These are phyloP conservation scores for Istiophorus platypterus DNA, from an alignment of 2,113 vertebrate species.

Conservation along the genomic window DNA sequence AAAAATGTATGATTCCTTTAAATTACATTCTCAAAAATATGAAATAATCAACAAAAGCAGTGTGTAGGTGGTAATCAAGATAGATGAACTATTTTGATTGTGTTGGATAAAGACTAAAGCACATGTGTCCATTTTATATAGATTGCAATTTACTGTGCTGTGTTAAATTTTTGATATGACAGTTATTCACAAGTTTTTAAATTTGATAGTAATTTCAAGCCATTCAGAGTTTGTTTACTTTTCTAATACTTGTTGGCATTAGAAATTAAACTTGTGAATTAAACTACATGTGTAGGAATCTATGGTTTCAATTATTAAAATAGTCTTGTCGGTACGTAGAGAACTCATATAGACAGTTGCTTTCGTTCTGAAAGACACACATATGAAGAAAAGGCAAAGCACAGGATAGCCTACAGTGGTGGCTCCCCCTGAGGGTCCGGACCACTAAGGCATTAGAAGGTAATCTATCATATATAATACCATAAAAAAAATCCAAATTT, in stretches of 20 bases:
- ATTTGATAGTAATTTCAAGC: background rate
- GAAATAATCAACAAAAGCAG: background rate
- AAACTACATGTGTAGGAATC: background rate
- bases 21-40: background rate
- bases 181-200: background rate
- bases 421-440: no score
- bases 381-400: background rate
- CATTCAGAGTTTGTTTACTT: background rate
- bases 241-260: background rate
- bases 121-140: background rate
- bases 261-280: background rate
- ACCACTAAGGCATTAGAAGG: no score
- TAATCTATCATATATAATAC: no score
- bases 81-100: background rate
- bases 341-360: background rate
- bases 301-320: background rate
- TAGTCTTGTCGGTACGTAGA: background rate
- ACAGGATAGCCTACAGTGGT: background rate
- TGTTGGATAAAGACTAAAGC: no score
- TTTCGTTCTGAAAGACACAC: no score
- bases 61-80: background rate
- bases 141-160: background rate
- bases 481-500: no score
- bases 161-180: background rate
- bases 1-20: slow-evolving; percentile 7